These are phyloP conservation scores for Ara ararauna DNA, from an alignment of 2,797 vertebrate genomes.

Conservation along the genomic window DNA sequence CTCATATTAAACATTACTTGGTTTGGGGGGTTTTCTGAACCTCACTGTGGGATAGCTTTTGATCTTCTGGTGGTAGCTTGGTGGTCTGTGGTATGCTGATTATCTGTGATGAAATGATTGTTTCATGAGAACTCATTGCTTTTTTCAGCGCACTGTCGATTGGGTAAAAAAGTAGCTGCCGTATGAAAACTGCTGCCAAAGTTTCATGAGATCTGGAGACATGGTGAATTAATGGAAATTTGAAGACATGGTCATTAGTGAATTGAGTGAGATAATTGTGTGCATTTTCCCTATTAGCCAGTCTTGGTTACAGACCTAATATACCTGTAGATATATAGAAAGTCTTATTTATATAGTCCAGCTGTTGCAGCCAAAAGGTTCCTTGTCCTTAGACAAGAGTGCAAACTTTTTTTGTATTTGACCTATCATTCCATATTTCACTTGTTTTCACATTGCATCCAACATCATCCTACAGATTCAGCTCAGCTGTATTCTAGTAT, in stretches of 20 bases:
- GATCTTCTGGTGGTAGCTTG: not conserved
- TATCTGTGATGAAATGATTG: not conserved
- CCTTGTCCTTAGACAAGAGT: not conserved
- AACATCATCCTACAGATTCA: not conserved
- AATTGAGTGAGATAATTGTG: not conserved
- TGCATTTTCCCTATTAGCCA: not conserved
- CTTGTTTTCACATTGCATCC: not conserved
- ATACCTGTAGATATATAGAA: not conserved
- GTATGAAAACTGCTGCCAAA: not conserved
- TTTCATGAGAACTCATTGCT: not conserved
- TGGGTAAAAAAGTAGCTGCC: not conserved
- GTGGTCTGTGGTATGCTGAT: not conserved
- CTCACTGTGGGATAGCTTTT: not conserved
- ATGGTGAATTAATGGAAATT: not conserved
- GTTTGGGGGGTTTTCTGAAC: not conserved
- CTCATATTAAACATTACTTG: not conserved
- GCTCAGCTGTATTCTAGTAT: not conserved
- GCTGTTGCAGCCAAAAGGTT: not conserved
- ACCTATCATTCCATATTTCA: not conserved
- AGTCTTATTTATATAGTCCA: not conserved
- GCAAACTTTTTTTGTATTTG: not conserved
- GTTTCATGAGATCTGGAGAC: not conserved
- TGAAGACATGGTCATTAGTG: not conserved
- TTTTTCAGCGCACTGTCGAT: not conserved
- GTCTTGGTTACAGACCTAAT: not conserved